Conservation (phyloP, 2,888 invertebrate species). For the Phyto melanocephala region DNA sequence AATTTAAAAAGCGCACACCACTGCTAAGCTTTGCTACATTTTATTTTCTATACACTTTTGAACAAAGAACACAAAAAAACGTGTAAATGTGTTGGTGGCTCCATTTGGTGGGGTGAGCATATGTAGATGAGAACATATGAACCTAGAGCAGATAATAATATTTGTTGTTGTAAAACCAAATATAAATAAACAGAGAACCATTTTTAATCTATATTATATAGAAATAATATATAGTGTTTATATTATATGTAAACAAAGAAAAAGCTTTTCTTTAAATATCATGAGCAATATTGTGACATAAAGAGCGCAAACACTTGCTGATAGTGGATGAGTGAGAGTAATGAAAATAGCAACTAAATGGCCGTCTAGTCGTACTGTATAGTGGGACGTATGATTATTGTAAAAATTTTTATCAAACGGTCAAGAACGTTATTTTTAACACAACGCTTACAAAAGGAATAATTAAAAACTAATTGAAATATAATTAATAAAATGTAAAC, state of each 20-base stretch:
- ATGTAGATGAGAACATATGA: background rate
- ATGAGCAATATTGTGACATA: too few species aligned
- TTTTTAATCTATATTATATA: background rate
- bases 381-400: conserved; percentile 70
- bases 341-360: conserved; percentile 45
- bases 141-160: conserved; percentile 32
- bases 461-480: conserved; percentile 24
- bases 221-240: background rate
- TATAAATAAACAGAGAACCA: conserved; percentile 59
- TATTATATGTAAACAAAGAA: conserved; percentile 10
- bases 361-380: conserved; percentile 46
- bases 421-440: conserved; percentile 75
- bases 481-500: conserved; percentile 15
- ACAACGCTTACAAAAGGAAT: conserved; percentile 35
- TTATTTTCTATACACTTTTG: background rate
- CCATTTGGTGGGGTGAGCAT: background rate
- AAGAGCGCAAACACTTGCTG: background rate
- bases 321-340: conserved; percentile 2
- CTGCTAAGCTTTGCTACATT: conserved; percentile 59
- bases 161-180: conserved; percentile 17
- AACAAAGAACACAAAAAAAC: conserved; percentile 24
- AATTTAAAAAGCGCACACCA: conserved; percentile 41
- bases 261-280: conserved; percentile 52
- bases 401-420: conserved; percentile 78
- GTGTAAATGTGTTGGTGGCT: background rate